Evolutionary conservation across 2,797 vertebrate species (phyloP), one percentile per base, ranked within the genome.

Genomic region (Phalloptychus januarius): DNA sequence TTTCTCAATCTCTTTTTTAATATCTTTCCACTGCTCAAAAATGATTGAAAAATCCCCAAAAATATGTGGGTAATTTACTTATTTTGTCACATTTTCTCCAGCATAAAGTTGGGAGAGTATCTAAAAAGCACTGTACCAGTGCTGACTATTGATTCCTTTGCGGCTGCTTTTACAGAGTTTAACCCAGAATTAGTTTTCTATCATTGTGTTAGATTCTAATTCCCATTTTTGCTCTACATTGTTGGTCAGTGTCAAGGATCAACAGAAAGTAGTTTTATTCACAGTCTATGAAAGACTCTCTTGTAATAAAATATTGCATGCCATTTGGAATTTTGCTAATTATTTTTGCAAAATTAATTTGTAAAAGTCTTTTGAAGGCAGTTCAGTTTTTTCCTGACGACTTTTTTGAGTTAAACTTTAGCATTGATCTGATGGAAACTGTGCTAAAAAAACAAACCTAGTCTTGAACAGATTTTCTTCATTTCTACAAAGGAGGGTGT

Each of bases 71-170:
- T 7, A 2, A 33, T 74, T 74, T 4, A 10, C 25, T 25, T 58
- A 74, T 74, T 31, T 61, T 74, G 16, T 40, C 38, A 16, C 40
- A 74, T 44, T 74, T 38, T 74, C 54, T 61, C 73, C 73, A 61
- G 25, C 73, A 61, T 10, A 61, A 31, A 44, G 54, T 7, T 61
- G 6, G 23, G 52, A 54, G 52, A n/a, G 23, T 7, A 25, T n/a
- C 3, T 25, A 54, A n/a, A 54, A 11, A 3, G 10, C 11, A 54
- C 12, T 54, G 46, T 48, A 20, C 52, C 52, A n/a, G 7, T 25
- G 23, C 52, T 52, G 23, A 25, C 23, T 54, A 54, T 11, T 54
- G 52, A 54, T n/a, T 54, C 52, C 23, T 54, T 54, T n/a, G 23
- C n/a, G 8, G 25, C 23, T 54, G 23, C 46, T 48, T 48, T 48